A percentile compares a stretch with the other conserved stretches of the same genome.
Evolutionary conservation across 2,113 vertebrate genomes (phyloP).

Genomic region (Thryonomys swinderianus): DNA sequence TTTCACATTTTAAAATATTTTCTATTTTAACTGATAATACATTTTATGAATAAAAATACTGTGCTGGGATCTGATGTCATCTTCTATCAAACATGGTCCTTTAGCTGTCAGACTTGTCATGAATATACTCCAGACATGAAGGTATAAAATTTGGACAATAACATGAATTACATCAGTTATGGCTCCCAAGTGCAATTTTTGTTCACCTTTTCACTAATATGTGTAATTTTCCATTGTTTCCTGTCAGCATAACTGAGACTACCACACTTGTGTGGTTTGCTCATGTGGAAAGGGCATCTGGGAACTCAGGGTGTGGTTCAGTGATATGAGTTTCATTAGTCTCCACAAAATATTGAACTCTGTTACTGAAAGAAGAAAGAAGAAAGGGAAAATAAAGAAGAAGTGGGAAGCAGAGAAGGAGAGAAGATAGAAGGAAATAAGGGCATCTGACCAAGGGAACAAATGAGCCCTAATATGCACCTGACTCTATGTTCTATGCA

Average conservation of each 20-base stretch:
- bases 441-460: not conserved
- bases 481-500: rapidly evolving
- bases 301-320: not conserved
- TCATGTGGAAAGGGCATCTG: not conserved
- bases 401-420: not conserved
- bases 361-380: not conserved
- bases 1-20: not conserved
- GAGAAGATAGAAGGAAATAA: not conserved
- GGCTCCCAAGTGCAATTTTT: not conserved
- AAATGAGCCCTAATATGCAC: not conserved
- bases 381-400: not conserved
- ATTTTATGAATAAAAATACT: conserved; percentile 21
- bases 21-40: not conserved
- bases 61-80: not conserved
- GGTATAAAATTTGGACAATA: not conserved
- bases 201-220: not conserved
- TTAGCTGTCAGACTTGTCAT: conserved; percentile 23
- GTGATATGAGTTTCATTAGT: not conserved
- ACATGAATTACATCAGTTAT: not conserved
- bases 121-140: not conserved
- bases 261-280: not conserved
- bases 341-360: not conserved
- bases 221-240: not conserved
- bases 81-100: conserved; percentile 31
- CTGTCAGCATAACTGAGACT: not conserved